Conservation (phyloP, 2,797 vertebrate genomes). For the Lophura swinhoii region DNA sequence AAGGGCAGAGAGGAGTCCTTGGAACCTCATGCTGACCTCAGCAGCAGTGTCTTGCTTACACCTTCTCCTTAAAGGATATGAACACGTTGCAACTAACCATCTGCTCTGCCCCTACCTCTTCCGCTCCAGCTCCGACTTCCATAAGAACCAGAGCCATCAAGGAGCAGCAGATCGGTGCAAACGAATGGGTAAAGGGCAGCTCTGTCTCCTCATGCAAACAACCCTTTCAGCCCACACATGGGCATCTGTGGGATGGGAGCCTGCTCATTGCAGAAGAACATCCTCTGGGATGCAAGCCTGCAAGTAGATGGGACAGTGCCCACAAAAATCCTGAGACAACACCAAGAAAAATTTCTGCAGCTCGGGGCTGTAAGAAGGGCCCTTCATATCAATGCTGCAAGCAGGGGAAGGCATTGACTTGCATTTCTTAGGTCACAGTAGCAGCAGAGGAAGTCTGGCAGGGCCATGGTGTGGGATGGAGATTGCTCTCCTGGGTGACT, state of each 20-base stretch:
- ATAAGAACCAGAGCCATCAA: background rate
- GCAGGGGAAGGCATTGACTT: slow-evolving; percentile 25
- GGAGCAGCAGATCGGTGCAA: slow-evolving; percentile 27
- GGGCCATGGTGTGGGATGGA: slow-evolving; percentile 19
- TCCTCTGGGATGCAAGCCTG: background rate
- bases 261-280: background rate
- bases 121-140: background rate
- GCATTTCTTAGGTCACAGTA: slow-evolving; percentile 25
- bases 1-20: background rate
- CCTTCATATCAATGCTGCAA: background rate
- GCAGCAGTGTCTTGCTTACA: fast-evolving
- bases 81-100: background rate
- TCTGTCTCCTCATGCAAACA: background rate
- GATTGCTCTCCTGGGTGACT: slow-evolving; percentile 72
- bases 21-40: background rate
- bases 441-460: slow-evolving; percentile 68
- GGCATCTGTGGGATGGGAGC: background rate
- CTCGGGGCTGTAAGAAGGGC: background rate
- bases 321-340: background rate
- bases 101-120: background rate
- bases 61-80: background rate
- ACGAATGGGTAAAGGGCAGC: background rate
- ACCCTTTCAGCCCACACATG: slow-evolving; percentile 4
- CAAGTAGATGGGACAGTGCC: background rate
- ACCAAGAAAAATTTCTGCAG: background rate